Evolutionary conservation across 2,888 invertebrate species (phyloP), one percentile per base, ranked within the genome.

Genomic region (Spilosoma lubricipeda): DNA sequence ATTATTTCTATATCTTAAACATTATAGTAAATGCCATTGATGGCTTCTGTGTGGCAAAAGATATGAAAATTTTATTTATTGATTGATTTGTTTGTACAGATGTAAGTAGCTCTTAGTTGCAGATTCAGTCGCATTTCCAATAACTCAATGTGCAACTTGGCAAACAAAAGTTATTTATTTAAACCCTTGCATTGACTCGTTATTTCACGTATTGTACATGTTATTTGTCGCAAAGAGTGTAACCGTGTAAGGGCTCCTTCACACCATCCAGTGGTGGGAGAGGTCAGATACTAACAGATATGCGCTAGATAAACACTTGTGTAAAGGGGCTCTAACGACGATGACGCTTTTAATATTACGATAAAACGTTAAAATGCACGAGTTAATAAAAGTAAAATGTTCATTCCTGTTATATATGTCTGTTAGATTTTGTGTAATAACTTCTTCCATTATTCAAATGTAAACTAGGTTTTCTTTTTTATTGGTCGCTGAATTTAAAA

Each of bases 391-490:
- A 77, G 73, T 77, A 84, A 80, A 80, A 79, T 82, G 77, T 86
- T 87, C 87, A 87, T 89, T 88, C 87, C 87, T 85, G 80, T 80
- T 79, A 78, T 77, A 81, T 36, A 39, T 39, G 39, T 77, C 77
- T 82, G 79, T 82, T 82, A 80, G 78, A 15, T 86, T 83, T 84
- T 79, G 73, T 77, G 79, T 33, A 86, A 79, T 84, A 84, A 82
- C 36, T 56, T 23, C 83, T 85, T 86, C 80, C 82, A 82, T 30
- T 85, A 85, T 87, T 84, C 86, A 83, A 70, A 82, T 81, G 84
- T 91, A 87, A 89, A 90, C 84, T 89, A 82, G 83, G 23, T 30
- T 59, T 71, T 69, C 20, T 82, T 80, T 78, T 87, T 85, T 80
- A 84, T 86, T 30, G 59, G 69, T 20, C n/a, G 68, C 13, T n/a